Conservation (phyloP, 1,140 invertebrate species). For the Himalopsyche phryganea region DNA sequence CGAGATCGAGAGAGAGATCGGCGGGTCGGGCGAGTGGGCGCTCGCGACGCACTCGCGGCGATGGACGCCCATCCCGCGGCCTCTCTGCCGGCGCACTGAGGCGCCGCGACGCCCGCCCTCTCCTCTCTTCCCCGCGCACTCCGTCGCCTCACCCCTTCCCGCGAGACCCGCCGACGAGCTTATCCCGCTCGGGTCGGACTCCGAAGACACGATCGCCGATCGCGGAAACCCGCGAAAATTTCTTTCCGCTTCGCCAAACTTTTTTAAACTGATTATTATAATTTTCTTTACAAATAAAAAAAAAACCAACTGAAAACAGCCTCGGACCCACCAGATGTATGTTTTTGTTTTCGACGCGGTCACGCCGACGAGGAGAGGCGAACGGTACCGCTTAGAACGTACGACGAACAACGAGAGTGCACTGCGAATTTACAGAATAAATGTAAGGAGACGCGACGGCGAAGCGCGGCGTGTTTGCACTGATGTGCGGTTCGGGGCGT, state of each 20-base stretch:
- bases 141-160: conserved; percentile 26
- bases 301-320: no score
- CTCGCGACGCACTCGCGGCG: conserved; percentile 12
- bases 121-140: conserved; percentile 42
- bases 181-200: not conserved
- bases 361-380: not conserved
- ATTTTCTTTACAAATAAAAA: no score
- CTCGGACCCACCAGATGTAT: no score
- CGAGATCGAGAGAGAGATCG: conserved; percentile 12
- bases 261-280: no score
- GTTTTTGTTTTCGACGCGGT: not conserved
- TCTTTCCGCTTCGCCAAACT: no score
- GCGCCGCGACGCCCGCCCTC: conserved; percentile 37
- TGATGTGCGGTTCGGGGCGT: not conserved
- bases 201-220: not conserved
- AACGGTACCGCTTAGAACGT: not conserved
- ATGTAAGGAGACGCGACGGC: not conserved
- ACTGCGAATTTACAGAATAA: not conserved
- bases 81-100: conserved; percentile 15
- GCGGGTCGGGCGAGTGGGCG: conserved; percentile 9
- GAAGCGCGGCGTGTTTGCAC: not conserved
- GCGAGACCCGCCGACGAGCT: not conserved
- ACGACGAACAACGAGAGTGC: not conserved
- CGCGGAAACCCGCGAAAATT: no score
- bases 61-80: conserved; percentile 16